A percentile compares a stretch with the other conserved stretches of the same genome.
Evolutionary conservation across 2,797 vertebrate species (phyloP).

Genomic region (Bovichtus variegatus): DNA sequence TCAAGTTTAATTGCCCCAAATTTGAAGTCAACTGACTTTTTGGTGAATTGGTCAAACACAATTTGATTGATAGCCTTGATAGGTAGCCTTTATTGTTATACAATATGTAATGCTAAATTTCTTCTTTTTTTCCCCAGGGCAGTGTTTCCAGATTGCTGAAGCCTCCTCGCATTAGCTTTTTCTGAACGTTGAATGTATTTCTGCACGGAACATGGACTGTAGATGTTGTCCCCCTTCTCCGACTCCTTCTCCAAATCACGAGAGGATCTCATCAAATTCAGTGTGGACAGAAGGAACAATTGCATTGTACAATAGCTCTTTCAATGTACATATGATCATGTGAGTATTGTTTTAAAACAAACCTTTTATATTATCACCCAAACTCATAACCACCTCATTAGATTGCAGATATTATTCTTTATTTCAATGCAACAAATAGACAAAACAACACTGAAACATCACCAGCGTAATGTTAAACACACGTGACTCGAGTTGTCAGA

Average conservation of each 20-base stretch:
- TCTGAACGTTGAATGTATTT: background rate
- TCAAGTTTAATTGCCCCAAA: too few relatives aligned
- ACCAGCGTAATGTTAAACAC: background rate
- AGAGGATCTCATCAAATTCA: background rate
- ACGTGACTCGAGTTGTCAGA: background rate
- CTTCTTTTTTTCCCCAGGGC: background rate
- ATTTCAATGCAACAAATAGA: constrained; percentile 8
- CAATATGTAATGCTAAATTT: background rate
- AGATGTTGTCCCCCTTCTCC: background rate
- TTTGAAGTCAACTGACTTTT: too few relatives aligned
- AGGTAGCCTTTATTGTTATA: background rate
- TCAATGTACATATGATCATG: background rate
- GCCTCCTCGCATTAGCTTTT: background rate
- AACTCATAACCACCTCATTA: background rate
- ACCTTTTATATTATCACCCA: background rate
- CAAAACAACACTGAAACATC: background rate
- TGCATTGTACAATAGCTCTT: background rate
- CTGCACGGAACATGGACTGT: background rate
- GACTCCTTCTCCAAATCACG: background rate
- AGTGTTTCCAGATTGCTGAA: background rate
- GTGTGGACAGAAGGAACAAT: background rate
- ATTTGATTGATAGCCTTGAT: too few relatives aligned
- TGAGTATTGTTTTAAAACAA: background rate
- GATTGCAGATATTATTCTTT: background rate
- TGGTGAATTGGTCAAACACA: background rate